Percentiles rank a stretch among this genome's conserved stretches.
These are phyloP conservation scores for Pyrocephalus nanus DNA, from an alignment of 2,797 vertebrate species.

Conservation along the genomic window DNA sequence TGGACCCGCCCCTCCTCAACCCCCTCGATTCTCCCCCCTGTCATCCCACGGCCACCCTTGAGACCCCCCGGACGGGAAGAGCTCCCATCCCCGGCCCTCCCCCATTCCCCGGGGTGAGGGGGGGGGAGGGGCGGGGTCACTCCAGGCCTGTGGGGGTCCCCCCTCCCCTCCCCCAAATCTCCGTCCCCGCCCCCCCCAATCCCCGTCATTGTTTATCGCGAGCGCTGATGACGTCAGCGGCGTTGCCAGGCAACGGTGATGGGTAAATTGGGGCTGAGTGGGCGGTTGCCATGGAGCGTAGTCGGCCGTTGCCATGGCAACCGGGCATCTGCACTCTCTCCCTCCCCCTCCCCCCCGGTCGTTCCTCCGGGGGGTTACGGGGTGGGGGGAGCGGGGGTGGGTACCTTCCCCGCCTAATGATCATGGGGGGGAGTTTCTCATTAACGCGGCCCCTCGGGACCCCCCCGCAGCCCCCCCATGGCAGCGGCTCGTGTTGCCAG, in stretches of 20 bases:
- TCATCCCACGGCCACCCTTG: not conserved
- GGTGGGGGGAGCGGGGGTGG: not conserved
- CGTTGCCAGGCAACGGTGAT: conserved; percentile 82
- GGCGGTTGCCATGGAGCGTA: conserved; percentile 84
- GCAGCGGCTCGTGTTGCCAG: not conserved
- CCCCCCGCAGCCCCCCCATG: not conserved
- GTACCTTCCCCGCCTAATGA: not conserved
- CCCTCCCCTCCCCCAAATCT: not conserved
- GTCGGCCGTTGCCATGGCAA: conserved; percentile 79
- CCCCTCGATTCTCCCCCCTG: not conserved
- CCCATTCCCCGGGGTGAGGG: not conserved
- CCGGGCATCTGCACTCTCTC: conserved; percentile 76
- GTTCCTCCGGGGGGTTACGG: not conserved
- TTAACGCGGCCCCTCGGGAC: not conserved
- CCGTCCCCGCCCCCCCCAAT: not conserved
- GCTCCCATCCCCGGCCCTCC: too few species aligned
- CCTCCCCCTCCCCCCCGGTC: not conserved
- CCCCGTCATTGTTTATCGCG: conserved; percentile 79
- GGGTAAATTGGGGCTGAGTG: conserved; percentile 76
- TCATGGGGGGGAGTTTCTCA: not conserved
- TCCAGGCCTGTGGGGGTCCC: not conserved
- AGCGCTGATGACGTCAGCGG: conserved; percentile 83
- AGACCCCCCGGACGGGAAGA: too few species aligned
- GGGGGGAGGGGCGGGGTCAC: not conserved
- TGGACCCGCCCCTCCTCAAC: not conserved